These are phyloP conservation scores for Metallyticus violacea DNA, from an alignment of 2,888 invertebrate genomes.

Conservation along the genomic window DNA sequence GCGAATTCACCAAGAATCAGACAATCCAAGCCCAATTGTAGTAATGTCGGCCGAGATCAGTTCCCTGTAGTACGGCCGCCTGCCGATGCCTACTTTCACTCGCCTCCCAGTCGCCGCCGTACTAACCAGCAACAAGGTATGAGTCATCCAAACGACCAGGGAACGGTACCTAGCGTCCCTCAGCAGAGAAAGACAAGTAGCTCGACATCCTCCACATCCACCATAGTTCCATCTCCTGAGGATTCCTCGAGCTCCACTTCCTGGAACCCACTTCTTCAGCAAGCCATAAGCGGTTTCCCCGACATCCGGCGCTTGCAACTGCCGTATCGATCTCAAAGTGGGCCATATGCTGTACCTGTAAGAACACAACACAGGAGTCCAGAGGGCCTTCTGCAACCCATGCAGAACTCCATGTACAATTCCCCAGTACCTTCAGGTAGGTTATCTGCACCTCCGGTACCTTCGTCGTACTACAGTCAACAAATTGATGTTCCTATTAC, in stretches of 20 bases:
- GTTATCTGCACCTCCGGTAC: constrained; percentile 25
- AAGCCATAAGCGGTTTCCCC: constrained; percentile 39
- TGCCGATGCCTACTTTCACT: not conserved
- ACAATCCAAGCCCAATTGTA: not conserved
- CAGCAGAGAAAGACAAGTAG: constrained; percentile 11
- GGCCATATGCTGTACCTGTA: not conserved
- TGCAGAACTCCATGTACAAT: not conserved
- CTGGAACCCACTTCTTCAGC: constrained; percentile 24
- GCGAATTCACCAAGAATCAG: not conserved
- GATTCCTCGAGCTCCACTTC: not conserved
- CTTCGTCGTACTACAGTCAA: not conserved
- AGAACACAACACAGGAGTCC: not conserved
- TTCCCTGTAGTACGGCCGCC: not conserved
- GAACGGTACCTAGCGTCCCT: not conserved
- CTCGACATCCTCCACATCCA: constrained; percentile 19
- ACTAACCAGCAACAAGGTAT: not conserved
- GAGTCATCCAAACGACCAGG: not conserved
- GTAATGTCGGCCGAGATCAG: not conserved
- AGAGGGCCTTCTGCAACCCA: not conserved
- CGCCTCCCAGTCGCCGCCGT: not conserved
- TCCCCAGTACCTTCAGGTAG: constrained; percentile 20
- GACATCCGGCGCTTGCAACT: constrained; percentile 41
- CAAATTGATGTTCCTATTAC: constrained; percentile 6
- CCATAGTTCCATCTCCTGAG: not conserved
- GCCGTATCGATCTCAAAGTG: constrained; percentile 12